Evolutionary conservation across 2,888 invertebrate species (phyloP).

Genomic region (Melangyna quadrimaculata): DNA sequence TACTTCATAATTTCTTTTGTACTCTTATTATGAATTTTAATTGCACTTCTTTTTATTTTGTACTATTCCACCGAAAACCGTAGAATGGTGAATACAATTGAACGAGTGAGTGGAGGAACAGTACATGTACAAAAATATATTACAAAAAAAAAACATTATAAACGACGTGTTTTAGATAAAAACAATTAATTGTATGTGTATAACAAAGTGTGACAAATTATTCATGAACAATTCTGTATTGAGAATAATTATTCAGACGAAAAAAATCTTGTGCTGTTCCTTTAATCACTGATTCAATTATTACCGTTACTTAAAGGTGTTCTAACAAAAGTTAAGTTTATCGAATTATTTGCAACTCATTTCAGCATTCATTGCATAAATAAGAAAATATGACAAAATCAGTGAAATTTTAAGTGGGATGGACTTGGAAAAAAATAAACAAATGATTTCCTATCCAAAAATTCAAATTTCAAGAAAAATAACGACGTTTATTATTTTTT

Average conservation of each 20-base stretch:
- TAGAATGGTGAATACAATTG: not conserved
- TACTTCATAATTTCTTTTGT: constrained; percentile 3
- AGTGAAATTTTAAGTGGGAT: constrained; percentile 38
- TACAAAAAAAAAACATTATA: not conserved
- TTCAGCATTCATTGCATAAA: constrained; percentile 51
- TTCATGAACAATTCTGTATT: too few species aligned
- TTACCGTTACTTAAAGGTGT: not conserved
- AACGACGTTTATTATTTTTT: constrained; percentile 54
- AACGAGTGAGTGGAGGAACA: not conserved
- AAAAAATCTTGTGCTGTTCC: not conserved
- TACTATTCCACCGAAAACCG: constrained; percentile 43
- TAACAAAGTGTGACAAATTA: too few species aligned
- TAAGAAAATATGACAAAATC: constrained; percentile 32
- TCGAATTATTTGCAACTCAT: constrained; percentile 17
- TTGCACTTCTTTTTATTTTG: constrained; percentile 31
- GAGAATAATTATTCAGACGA: too few species aligned
- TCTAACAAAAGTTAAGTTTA: constrained; percentile 4
- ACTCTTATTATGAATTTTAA: constrained; percentile 15
- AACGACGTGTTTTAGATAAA: too few species aligned
- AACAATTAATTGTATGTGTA: too few species aligned
- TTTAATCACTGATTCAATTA: not conserved
- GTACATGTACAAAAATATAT: not conserved
- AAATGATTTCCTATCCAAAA: constrained; percentile 34
- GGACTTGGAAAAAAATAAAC: constrained; percentile 1
- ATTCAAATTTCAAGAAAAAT: constrained; percentile 57